A percentile compares a stretch with the other conserved stretches of the same genome.
Conservation (phyloP, 1,140 invertebrate species). For the Cydia pomonella region DNA sequence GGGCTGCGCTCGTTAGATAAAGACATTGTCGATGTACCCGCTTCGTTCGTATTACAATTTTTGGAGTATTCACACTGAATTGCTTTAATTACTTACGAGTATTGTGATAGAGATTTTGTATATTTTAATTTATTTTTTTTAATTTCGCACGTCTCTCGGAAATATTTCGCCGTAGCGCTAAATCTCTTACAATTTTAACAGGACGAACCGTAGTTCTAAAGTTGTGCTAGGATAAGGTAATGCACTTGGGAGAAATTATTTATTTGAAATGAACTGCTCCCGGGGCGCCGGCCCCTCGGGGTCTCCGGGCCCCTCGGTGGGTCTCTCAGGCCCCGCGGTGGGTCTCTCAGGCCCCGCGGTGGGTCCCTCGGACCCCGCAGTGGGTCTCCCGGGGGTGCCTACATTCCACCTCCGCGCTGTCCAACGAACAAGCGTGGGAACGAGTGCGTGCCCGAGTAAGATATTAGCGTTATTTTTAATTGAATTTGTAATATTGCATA, state of each 20-base stretch:
- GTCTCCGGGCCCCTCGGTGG: conserved; percentile 3
- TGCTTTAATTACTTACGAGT: conserved; percentile 80
- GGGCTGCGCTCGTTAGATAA: conserved; percentile 39
- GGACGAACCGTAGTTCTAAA: conserved; percentile 71
- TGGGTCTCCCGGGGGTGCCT: conserved; percentile 32
- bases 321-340: neutral
- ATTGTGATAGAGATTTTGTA: conserved; percentile 81
- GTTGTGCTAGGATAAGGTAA: conserved; percentile 76
- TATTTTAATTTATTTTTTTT: conserved; percentile 79
- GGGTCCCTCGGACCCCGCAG: conserved; percentile 33
- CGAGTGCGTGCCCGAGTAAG: conserved; percentile 77
- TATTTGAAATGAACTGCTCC: conserved; percentile 25
- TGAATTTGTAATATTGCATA: conserved; percentile 80
- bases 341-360: neutral
- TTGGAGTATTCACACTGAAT: conserved; percentile 78
- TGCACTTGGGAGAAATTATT: conserved; percentile 55
- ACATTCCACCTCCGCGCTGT: neutral
- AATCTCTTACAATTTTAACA: conserved; percentile 68
- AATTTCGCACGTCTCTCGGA: conserved; percentile 75
- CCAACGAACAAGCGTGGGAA: conserved; percentile 34
- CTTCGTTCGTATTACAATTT: conserved; percentile 69
- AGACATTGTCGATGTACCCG: conserved; percentile 48
- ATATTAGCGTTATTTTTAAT: conserved; percentile 80
- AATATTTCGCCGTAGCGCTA: conserved; percentile 70
- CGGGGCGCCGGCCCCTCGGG: neutral